A percentile compares a stretch with the other conserved stretches of the same genome.
These are phyloP conservation scores for Papilio polyxenes DNA, from an alignment of 1,140 invertebrate species.

Conservation along the genomic window DNA sequence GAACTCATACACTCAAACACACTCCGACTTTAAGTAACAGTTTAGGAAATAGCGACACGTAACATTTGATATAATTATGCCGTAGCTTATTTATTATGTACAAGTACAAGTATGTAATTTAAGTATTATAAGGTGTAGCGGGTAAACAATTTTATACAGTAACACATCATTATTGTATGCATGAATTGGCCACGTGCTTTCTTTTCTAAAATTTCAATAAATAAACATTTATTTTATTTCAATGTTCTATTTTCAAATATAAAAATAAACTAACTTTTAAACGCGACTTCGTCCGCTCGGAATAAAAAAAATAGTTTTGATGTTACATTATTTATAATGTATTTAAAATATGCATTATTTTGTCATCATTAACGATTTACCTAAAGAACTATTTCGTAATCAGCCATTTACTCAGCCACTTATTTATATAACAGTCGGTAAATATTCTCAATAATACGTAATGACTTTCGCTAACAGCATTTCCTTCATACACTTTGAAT, in stretches of 20 bases:
- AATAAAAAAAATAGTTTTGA: too few species aligned
- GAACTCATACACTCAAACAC: background rate
- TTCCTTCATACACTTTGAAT: conserved; percentile 21
- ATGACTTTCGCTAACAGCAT: conserved; percentile 37
- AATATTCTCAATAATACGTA: conserved; percentile 39
- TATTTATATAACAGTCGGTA: conserved; percentile 37
- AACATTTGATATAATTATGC: conserved; percentile 1
- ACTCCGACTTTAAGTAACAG: background rate
- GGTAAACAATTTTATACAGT: background rate
- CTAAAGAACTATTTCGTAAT: conserved; percentile 34
- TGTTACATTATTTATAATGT: background rate
- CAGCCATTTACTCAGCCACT: background rate
- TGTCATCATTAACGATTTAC: background rate
- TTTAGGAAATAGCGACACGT: conserved; percentile 4
- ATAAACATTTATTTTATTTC: background rate
- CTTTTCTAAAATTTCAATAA: background rate
- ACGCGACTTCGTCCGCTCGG: too few species aligned
- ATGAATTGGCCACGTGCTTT: conserved; percentile 1
- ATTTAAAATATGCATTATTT: background rate
- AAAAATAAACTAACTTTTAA: too few species aligned
- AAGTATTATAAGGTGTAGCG: conserved; percentile 6
- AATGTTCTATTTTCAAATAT: too few species aligned
- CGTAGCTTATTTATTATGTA: conserved; percentile 19
- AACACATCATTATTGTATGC: background rate
- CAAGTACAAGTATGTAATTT: conserved; percentile 11